phyloP scores from a whole-genome alignment of 2,113 vertebrate species.

The Bucco capensis region DNA sequence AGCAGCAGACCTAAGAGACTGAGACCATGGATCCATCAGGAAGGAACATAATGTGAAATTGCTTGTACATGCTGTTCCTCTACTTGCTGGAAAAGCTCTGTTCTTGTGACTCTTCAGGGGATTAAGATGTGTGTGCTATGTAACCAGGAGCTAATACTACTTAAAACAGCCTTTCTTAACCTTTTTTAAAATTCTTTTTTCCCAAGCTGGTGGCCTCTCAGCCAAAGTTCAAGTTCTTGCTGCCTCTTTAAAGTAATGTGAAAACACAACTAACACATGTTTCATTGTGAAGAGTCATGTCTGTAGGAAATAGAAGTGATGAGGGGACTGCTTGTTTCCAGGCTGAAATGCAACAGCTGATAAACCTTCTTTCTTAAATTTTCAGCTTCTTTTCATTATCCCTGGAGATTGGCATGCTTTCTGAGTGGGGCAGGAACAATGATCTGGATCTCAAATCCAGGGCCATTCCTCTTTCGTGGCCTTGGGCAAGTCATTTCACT shows the following conservation, averaged over 20 bases:
- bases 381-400: background rate
- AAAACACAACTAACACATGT: background rate
- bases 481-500: background rate
- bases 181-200: background rate
- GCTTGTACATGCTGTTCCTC: conserved; percentile 28
- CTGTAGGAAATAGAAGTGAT: background rate
- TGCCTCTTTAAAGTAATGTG: background rate
- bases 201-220: background rate
- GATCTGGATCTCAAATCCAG: background rate
- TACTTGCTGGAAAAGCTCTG: conserved; percentile 5
- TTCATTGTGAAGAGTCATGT: background rate
- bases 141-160: conserved; percentile 3
- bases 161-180: background rate
- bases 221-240: background rate
- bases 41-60: conserved; percentile 38
- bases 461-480: background rate
- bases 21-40: conserved; percentile 18
- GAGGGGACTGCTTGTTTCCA: background rate
- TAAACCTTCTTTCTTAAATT: background rate
- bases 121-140: conserved; percentile 49
- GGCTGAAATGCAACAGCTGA: background rate
- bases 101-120: conserved; percentile 48
- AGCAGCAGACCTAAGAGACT: conserved; percentile 7
- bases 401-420: background rate
- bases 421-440: background rate